phyloP scores from a whole-genome alignment of 2,888 invertebrate genomes.

The Priocnemis perturbator region DNA sequence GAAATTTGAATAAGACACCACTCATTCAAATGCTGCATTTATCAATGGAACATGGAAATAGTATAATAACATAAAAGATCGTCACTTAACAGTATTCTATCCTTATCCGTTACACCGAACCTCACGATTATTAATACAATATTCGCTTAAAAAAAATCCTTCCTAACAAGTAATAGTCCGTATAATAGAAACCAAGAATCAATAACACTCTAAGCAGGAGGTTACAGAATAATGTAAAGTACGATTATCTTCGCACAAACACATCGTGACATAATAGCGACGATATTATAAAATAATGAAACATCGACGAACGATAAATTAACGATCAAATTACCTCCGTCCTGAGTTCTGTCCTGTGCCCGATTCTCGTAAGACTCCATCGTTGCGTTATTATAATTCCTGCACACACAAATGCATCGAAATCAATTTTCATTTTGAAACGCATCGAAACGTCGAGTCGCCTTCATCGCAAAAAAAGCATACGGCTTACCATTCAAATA shows the following conservation, averaged over 20 bases:
- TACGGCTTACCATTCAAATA: not conserved
- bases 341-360: slow-evolving; percentile 55
- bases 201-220: slow-evolving; percentile 28
- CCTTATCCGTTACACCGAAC: not conserved
- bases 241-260: slow-evolving; percentile 23
- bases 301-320: not conserved
- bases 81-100: not conserved
- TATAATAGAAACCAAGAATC: slow-evolving; percentile 12
- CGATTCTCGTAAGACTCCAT: slow-evolving; percentile 60
- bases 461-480: not conserved
- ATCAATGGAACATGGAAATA: not conserved
- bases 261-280: slow-evolving; percentile 34
- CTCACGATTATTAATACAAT: not conserved
- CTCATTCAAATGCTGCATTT: slow-evolving; percentile 17
- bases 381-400: slow-evolving; percentile 49
- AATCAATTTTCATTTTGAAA: slow-evolving; percentile 38
- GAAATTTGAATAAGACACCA: slow-evolving; percentile 10
- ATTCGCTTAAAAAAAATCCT: not conserved
- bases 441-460: slow-evolving; percentile 16
- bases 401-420: slow-evolving; percentile 43
- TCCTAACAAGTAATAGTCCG: slow-evolving; percentile 1
- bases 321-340: slow-evolving; percentile 56
- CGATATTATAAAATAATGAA: slow-evolving; percentile 12
- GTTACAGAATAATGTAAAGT: slow-evolving; percentile 42
- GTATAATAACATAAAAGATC: slow-evolving; percentile 11